Percentiles rank a stretch among this genome's conserved stretches.
phyloP scores from a whole-genome alignment of 2,888 invertebrate genomes.

The Phasia obesa region DNA sequence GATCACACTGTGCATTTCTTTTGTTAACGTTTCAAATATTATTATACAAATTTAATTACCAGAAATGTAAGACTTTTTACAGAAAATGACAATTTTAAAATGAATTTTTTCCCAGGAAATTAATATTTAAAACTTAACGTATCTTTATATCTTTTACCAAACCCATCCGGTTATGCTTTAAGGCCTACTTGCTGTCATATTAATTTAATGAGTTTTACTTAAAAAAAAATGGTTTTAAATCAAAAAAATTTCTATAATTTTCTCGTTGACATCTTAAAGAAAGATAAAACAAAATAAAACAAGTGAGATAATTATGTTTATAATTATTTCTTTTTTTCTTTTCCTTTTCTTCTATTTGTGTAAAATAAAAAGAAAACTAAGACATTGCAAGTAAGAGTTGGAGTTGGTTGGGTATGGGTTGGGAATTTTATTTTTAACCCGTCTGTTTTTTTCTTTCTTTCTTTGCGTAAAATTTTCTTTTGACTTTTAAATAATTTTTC shows the following conservation, averaged over 20 bases:
- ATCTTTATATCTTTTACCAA: background rate
- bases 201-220: background rate
- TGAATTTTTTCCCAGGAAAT: no score
- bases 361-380: constrained; percentile 34
- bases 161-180: background rate
- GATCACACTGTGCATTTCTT: no score
- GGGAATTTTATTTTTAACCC: constrained; percentile 17
- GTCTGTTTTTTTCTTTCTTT: constrained; percentile 11
- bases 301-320: constrained; percentile 10
- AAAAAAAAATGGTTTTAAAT: constrained; percentile 17
- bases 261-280: constrained; percentile 33
- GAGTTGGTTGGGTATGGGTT: background rate
- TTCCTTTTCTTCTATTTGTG: background rate
- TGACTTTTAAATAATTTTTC: background rate
- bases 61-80: no score
- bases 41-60: no score
- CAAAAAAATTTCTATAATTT: constrained; percentile 17
- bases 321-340: constrained; percentile 27
- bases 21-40: no score
- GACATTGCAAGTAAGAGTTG: background rate
- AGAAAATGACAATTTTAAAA: no score
- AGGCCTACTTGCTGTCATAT: constrained; percentile 17
- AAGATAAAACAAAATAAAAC: constrained; percentile 17
- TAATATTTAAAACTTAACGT: background rate
- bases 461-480: constrained; percentile 32